These are phyloP conservation scores for Eulemur macaco DNA, from an alignment of 2,113 vertebrate genomes.

Conservation along the genomic window DNA sequence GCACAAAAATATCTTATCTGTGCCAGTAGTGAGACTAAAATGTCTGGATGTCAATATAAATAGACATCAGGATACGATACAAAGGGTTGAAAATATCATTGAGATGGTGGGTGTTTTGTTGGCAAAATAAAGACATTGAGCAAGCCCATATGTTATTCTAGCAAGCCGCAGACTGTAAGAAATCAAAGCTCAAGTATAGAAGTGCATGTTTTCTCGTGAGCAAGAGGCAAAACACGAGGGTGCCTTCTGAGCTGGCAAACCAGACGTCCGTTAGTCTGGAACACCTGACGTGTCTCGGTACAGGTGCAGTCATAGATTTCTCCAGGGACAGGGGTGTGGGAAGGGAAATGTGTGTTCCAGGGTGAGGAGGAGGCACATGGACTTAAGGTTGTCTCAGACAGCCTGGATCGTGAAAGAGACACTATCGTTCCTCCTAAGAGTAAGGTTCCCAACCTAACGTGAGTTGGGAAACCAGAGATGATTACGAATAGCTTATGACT, in stretches of 20 bases:
- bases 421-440: not conserved
- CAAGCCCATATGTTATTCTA: conserved; percentile 36
- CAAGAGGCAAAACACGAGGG: not conserved
- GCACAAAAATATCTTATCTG: conserved; percentile 49
- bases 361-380: not conserved
- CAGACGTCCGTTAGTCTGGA: not conserved
- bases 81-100: conserved; percentile 58
- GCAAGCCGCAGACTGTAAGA: not conserved
- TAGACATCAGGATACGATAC: not conserved
- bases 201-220: not conserved
- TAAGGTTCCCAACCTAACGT: not conserved
- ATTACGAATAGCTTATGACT: not conserved
- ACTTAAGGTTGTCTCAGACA: not conserved
- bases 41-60: conserved; percentile 56
- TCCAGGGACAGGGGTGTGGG: conserved; percentile 7
- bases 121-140: conserved; percentile 53
- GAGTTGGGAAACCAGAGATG: not conserved
- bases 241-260: conserved; percentile 42
- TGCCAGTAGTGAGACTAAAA: conserved; percentile 56
- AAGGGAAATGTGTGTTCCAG: conserved; percentile 28
- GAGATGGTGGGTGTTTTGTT: conserved; percentile 52
- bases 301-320: conserved; percentile 41
- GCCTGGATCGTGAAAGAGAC: conserved; percentile 2
- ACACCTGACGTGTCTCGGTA: not conserved
- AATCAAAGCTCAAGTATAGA: not conserved